Conservation (phyloP, 2,888 invertebrate species). For the Eudasyphora cyanicolor region DNA sequence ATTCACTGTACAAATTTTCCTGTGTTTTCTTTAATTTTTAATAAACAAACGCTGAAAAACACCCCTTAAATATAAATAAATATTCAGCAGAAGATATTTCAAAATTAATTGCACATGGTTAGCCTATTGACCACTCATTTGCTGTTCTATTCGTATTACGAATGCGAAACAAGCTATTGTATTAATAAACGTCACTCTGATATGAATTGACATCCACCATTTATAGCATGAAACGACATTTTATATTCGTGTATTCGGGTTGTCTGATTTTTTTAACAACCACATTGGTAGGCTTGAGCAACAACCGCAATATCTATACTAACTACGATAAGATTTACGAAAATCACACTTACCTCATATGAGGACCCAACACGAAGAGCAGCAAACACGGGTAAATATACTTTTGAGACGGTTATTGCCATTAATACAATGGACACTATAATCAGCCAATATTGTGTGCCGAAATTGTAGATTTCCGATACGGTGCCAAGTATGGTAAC, state of each 20-base stretch:
- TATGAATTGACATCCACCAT: not conserved
- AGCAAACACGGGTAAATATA: constrained; percentile 91
- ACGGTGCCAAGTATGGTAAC: constrained; percentile 93
- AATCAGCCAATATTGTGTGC: constrained; percentile 90
- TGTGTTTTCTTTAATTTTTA: too few species aligned
- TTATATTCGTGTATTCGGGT: not conserved
- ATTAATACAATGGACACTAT: constrained; percentile 86
- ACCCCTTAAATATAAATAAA: too few species aligned
- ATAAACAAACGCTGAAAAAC: too few species aligned
- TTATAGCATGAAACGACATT: not conserved
- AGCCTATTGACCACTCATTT: not conserved
- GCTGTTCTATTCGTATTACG: not conserved
- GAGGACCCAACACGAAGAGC: constrained; percentile 88
- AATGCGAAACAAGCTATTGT: constrained; percentile 8
- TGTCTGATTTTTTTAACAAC: not conserved
- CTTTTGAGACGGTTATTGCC: constrained; percentile 84
- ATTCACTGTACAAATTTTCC: too few species aligned
- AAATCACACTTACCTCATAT: constrained; percentile 85
- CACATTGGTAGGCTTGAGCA: not conserved
- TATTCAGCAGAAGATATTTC: too few species aligned
- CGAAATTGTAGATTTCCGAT: constrained; percentile 92
- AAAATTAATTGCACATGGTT: not conserved
- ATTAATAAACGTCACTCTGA: not conserved
- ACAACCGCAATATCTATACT: not conserved
- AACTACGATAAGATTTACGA: not conserved